Percentiles rank a stretch among this genome's conserved stretches.
These are phyloP conservation scores for Apeira syringaria DNA, from an alignment of 2,888 invertebrate species.

Conservation along the genomic window DNA sequence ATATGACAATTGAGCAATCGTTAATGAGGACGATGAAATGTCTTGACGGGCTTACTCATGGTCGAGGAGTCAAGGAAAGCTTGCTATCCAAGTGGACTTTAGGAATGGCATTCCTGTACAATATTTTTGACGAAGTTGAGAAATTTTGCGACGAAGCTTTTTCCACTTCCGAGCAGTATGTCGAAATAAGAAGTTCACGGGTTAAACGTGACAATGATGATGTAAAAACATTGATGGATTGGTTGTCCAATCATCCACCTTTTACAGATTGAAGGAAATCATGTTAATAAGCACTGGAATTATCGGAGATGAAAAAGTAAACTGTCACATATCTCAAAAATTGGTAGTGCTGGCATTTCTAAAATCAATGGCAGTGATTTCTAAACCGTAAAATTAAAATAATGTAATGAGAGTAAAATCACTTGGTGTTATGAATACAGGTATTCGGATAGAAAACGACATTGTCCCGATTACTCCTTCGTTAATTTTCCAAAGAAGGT, in stretches of 20 bases:
- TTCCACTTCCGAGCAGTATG: neutral
- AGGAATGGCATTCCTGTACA: neutral
- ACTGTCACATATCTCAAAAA: neutral
- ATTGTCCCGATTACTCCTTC: neutral
- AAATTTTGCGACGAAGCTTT: neutral
- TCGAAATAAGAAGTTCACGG: neutral
- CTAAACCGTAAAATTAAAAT: neutral
- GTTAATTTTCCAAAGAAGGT: neutral
- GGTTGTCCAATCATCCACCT: neutral
- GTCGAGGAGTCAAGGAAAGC: neutral
- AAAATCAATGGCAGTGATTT: neutral
- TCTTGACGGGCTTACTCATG: neutral
- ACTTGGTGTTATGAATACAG: neutral
- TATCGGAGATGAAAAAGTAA: neutral
- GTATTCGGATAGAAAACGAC: neutral
- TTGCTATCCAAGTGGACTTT: neutral
- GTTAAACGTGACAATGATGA: neutral
- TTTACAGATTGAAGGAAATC: neutral
- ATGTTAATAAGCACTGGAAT: neutral
- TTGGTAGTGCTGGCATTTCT: neutral
- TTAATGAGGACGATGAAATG: neutral
- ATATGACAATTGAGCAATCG: slow-evolving; percentile 2
- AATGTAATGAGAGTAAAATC: neutral
- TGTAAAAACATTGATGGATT: neutral
- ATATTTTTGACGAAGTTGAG: neutral